A percentile compares a stretch with the other conserved stretches of the same genome.
These are phyloP conservation scores for Morpho deidamia DNA, from an alignment of 2,888 invertebrate species.

Conservation along the genomic window DNA sequence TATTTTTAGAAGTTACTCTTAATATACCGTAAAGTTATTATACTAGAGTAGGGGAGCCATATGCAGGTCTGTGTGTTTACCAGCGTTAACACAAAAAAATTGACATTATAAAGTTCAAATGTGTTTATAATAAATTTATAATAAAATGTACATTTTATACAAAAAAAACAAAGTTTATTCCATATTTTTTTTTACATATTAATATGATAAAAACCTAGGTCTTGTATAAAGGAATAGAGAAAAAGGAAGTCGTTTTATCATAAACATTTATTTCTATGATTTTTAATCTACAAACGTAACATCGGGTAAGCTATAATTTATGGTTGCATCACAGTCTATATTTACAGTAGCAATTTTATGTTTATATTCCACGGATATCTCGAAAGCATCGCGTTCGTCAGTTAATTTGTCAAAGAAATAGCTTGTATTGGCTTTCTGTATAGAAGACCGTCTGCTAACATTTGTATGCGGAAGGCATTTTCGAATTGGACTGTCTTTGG, in stretches of 20 bases:
- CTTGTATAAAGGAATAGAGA: too few species aligned
- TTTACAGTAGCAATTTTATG: slow-evolving; percentile 37
- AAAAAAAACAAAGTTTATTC: too few species aligned
- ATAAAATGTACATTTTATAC: too few species aligned
- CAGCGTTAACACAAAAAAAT: too few species aligned
- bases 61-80: too few species aligned
- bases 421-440: slow-evolving; percentile 55
- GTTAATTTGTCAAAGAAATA: slow-evolving; percentile 74
- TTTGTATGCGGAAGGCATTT: slow-evolving; percentile 28
- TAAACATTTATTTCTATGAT: neutral
- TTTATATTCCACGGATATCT: slow-evolving; percentile 73
- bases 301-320: slow-evolving; percentile 56
- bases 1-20: too few species aligned
- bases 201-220: too few species aligned
- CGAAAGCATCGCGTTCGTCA: slow-evolving; percentile 79
- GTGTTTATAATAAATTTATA: too few species aligned
- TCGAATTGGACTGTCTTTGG: slow-evolving; percentile 47
- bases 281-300: slow-evolving; percentile 36
- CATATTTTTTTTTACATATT: too few species aligned
- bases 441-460: slow-evolving; percentile 34
- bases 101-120: too few species aligned
- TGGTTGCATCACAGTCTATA: slow-evolving; percentile 46
- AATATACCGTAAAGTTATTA: too few species aligned
- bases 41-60: too few species aligned
- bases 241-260: neutral